Percentiles rank a stretch among this genome's conserved stretches.
Evolutionary conservation across 2,797 vertebrate genomes (phyloP).

Genomic region (Bucorvus abyssinicus): DNA sequence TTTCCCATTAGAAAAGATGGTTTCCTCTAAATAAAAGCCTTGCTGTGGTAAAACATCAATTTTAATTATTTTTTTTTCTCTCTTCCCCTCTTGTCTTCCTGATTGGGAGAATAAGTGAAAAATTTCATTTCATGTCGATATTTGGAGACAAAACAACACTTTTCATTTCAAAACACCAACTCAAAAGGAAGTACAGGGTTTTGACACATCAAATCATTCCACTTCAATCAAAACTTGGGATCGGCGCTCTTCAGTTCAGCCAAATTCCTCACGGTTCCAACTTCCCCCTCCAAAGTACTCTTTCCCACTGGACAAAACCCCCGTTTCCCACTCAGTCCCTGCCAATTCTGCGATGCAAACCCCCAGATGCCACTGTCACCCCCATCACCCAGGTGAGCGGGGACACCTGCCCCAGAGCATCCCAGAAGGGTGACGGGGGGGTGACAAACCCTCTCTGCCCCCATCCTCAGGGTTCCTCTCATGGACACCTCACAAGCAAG

Average conservation of each 20-base stretch:
- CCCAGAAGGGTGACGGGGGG: background rate
- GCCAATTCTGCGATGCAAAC: background rate
- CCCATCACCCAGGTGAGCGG: background rate
- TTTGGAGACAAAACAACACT: conserved; percentile 60
- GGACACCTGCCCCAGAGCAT: background rate
- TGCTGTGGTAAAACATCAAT: background rate
- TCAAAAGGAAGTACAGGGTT: conserved; percentile 43
- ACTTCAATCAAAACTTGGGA: conserved; percentile 56
- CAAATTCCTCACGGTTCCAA: background rate
- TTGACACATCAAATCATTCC: conserved; percentile 58
- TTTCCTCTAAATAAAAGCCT: conserved; percentile 24
- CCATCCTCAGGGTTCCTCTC: accelerated
- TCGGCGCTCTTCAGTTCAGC: background rate
- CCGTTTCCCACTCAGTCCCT: background rate
- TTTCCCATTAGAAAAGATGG: background rate
- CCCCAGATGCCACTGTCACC: background rate
- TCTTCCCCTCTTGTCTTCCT: background rate
- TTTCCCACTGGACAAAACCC: background rate
- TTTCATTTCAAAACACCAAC: conserved; percentile 62
- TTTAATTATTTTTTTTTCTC: background rate
- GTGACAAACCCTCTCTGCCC: background rate
- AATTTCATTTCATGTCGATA: background rate
- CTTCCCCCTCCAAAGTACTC: background rate
- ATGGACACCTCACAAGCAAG: accelerated
- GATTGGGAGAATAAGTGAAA: background rate